Conservation (phyloP, 2,888 invertebrate species). For the Galeopsomyia nigrocyanea region DNA sequence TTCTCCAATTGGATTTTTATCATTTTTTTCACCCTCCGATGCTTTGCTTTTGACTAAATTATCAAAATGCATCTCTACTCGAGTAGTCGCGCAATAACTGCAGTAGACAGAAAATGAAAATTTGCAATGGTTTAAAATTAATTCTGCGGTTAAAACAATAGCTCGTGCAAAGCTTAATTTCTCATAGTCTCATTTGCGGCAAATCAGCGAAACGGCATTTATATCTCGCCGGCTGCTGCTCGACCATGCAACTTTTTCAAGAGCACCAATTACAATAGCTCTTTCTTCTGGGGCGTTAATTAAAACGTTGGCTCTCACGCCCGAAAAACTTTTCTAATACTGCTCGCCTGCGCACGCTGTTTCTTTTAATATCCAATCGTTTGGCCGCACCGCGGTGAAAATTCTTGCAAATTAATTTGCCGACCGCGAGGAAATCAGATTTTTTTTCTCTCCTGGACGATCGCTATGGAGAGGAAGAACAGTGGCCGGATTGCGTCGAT, state of each 20-base stretch:
- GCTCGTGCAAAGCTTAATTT: too few species aligned
- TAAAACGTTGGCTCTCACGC: slow-evolving; percentile 1
- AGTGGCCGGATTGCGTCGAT: neutral
- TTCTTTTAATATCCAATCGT: slow-evolving; percentile 40
- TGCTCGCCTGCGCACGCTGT: neutral
- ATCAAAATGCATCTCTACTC: too few species aligned
- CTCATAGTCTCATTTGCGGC: too few species aligned
- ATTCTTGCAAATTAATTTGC: slow-evolving; percentile 34
- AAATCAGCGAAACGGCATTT: too few species aligned
- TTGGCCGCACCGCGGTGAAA: neutral
- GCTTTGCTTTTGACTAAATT: too few species aligned
- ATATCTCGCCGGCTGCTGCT: too few species aligned
- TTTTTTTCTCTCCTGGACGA: neutral
- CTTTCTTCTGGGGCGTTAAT: slow-evolving; percentile 23
- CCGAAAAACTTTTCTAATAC: slow-evolving; percentile 40
- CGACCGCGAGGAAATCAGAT: slow-evolving; percentile 32
- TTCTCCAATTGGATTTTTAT: neutral
- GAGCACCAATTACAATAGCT: slow-evolving; percentile 15
- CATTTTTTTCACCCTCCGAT: too few species aligned
- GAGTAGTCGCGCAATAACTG: too few species aligned
- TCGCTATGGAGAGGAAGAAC: neutral
- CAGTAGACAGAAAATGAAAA: too few species aligned
- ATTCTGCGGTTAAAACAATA: too few species aligned
- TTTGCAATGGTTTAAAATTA: too few species aligned
- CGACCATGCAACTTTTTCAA: neutral